A percentile compares a stretch with the other conserved stretches of the same genome.
These are phyloP conservation scores for Hemitrygon akajei DNA, from an alignment of 2,797 vertebrate species.

Conservation along the genomic window DNA sequence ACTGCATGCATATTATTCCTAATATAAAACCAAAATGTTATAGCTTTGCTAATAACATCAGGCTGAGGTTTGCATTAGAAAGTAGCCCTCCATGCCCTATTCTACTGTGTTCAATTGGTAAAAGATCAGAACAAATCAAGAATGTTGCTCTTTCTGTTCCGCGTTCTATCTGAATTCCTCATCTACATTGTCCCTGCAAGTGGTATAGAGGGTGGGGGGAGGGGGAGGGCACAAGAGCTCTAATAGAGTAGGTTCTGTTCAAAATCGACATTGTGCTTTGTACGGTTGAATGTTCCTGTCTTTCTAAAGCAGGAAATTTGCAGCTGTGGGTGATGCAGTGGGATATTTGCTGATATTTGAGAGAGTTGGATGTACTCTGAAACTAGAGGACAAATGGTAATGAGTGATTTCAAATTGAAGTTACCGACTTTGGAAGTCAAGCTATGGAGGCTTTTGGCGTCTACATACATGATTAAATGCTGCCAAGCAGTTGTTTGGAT, in stretches of 20 bases:
- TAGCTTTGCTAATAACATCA: background rate
- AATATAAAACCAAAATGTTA: background rate
- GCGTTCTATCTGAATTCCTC: background rate
- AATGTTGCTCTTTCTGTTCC: background rate
- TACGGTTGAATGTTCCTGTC: background rate
- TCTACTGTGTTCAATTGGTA: background rate
- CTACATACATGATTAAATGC: background rate
- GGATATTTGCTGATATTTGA: background rate
- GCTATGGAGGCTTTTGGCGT: background rate
- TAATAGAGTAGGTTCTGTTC: background rate
- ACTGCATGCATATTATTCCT: background rate
- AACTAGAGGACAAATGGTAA: background rate
- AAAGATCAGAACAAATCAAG: background rate
- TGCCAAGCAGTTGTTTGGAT: constrained; percentile 15
- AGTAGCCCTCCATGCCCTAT: background rate
- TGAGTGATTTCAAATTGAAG: constrained; percentile 19
- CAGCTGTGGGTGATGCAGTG: background rate
- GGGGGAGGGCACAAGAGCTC: background rate
- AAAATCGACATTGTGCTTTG: background rate
- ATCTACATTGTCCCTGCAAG: background rate
- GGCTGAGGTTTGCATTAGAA: background rate
- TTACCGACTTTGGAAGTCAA: constrained; percentile 2
- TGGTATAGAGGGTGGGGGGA: no score
- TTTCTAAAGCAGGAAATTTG: background rate
- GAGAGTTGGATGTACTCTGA: background rate